phyloP scores from a whole-genome alignment of 2,888 invertebrate genomes.

The Polietes domitor region DNA sequence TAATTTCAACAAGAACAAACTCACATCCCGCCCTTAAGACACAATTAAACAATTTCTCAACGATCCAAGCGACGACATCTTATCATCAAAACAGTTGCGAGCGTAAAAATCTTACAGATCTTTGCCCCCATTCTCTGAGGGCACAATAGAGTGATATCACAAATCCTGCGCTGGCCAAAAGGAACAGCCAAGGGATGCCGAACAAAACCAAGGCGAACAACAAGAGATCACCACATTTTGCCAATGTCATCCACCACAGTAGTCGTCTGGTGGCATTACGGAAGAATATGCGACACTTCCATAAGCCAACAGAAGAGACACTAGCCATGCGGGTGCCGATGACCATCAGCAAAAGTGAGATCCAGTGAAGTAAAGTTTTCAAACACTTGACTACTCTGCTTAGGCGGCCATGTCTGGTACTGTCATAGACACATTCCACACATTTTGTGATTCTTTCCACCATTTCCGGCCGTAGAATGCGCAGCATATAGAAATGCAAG shows the following conservation, averaged over 20 bases:
- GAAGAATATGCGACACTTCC: conserved; percentile 69
- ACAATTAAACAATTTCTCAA: too few species aligned
- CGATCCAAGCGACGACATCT: too few species aligned
- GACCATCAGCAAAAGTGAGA: background rate
- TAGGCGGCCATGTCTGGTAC: conserved; percentile 43
- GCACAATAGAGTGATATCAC: conserved; percentile 65
- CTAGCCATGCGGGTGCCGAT: conserved; percentile 38
- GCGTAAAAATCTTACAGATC: background rate
- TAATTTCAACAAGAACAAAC: too few species aligned
- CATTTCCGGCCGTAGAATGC: background rate
- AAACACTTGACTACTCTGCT: conserved; percentile 31
- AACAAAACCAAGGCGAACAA: conserved; percentile 70
- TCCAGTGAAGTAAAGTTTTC: background rate
- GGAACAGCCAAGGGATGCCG: conserved; percentile 71
- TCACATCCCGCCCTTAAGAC: too few species aligned
- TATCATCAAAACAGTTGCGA: background rate
- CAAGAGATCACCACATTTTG: conserved; percentile 70
- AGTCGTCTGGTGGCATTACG: conserved; percentile 70
- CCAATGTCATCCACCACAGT: conserved; percentile 75
- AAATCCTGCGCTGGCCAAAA: conserved; percentile 71
- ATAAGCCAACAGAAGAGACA: conserved; percentile 59
- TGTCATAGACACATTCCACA: conserved; percentile 48
- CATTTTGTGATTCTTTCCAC: conserved; percentile 17
- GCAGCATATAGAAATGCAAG: background rate
- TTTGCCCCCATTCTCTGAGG: conserved; percentile 52